Conservation (phyloP, 2,113 vertebrate genomes). For the Notiomystis cincta region DNA sequence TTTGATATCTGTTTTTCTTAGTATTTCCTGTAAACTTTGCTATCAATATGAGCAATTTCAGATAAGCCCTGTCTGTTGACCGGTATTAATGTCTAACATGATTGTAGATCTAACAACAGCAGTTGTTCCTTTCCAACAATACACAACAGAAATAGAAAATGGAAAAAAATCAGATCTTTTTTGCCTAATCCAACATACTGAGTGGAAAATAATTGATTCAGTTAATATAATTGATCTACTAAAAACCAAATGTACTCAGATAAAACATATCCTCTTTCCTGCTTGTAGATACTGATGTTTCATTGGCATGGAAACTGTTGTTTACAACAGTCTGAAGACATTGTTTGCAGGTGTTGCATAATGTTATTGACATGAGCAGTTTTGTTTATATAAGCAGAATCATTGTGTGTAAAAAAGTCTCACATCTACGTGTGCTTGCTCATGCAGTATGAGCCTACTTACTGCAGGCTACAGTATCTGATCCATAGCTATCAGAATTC, state of each 20-base stretch:
- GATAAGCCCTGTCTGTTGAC: neutral
- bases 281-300: neutral
- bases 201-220: neutral
- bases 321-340: neutral
- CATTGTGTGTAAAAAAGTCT: neutral
- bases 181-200: neutral
- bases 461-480: neutral
- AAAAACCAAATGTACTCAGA: neutral
- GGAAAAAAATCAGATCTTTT: neutral
- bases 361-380: neutral
- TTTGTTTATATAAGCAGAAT: slow-evolving; percentile 11
- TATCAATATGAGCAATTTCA: slow-evolving; percentile 46
- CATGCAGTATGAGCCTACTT: slow-evolving; percentile 6
- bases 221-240: neutral
- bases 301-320: neutral
- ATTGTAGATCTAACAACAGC: neutral
- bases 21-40: neutral
- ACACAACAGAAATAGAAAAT: neutral
- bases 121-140: neutral
- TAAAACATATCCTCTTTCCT: neutral
- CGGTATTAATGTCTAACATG: neutral
- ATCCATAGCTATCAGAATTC: slow-evolving; percentile 43
- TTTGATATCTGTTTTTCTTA: slow-evolving; percentile 18
- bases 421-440: neutral
- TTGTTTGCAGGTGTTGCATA: neutral